These are phyloP conservation scores for Siniperca chuatsi DNA, from an alignment of 2,113 vertebrate species.

Conservation along the genomic window DNA sequence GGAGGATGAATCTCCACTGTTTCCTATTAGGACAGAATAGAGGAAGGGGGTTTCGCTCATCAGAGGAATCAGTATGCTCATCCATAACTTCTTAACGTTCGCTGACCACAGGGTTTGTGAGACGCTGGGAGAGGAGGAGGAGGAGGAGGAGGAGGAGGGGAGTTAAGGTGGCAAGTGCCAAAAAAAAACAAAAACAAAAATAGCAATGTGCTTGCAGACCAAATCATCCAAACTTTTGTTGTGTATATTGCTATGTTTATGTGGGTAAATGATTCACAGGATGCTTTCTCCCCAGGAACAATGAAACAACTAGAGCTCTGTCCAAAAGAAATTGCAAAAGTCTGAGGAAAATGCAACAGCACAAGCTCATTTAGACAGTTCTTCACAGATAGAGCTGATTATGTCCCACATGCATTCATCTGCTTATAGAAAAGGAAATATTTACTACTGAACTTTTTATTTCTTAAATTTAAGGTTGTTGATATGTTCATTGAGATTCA, in stretches of 20 bases:
- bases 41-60: slow-evolving; percentile 39
- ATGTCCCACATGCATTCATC: slow-evolving; percentile 13
- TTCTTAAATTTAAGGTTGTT: neutral
- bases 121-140: slow-evolving; percentile 24
- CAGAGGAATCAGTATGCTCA: slow-evolving; percentile 76
- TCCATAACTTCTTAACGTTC: slow-evolving; percentile 69
- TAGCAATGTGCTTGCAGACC: neutral
- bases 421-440: neutral
- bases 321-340: slow-evolving; percentile 18
- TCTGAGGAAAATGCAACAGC: slow-evolving; percentile 32
- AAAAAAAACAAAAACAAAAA: neutral
- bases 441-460: neutral
- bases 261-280: slow-evolving; percentile 27
- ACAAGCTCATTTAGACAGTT: slow-evolving; percentile 14
- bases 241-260: slow-evolving; percentile 5
- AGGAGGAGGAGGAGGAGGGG: slow-evolving; percentile 12
- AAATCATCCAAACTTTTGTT: slow-evolving; percentile 34
- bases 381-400: slow-evolving; percentile 20
- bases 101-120: slow-evolving; percentile 55
- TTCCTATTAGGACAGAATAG: slow-evolving; percentile 75
- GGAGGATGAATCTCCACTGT: slow-evolving; percentile 73
- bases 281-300: slow-evolving; percentile 29
- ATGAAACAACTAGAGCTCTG: slow-evolving; percentile 1
- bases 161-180: slow-evolving; percentile 24
- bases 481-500: neutral